A percentile compares a stretch with the other conserved stretches of the same genome.
These are phyloP conservation scores for Corythornis leucogaster DNA, from an alignment of 2,797 vertebrate species.

Conservation along the genomic window DNA sequence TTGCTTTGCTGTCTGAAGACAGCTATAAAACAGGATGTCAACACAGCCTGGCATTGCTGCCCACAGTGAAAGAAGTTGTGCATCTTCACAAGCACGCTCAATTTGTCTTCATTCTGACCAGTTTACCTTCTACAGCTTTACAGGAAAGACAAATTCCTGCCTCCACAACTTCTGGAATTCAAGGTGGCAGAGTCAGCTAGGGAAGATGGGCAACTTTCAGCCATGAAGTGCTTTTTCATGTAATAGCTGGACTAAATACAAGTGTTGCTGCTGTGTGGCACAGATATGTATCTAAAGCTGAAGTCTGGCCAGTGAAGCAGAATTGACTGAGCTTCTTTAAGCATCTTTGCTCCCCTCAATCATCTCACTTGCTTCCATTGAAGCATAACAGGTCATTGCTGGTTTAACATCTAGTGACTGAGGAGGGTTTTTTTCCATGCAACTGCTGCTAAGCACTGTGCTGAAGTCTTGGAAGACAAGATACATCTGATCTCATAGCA, in stretches of 20 bases:
- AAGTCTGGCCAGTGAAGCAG: not conserved
- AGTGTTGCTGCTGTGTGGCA: accelerated
- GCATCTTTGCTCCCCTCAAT: not conserved
- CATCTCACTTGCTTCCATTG: not conserved
- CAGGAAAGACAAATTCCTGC: not conserved
- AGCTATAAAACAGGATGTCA: constrained; percentile 1
- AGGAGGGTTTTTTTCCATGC: not conserved
- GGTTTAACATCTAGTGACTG: not conserved
- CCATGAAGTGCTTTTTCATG: not conserved
- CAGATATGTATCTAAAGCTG: not conserved
- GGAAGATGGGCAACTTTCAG: not conserved
- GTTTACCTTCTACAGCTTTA: not conserved
- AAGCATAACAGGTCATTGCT: not conserved
- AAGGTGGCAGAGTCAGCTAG: not conserved
- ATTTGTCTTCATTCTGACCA: not conserved
- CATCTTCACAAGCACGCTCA: not conserved
- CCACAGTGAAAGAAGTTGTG: not conserved
- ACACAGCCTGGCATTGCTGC: not conserved
- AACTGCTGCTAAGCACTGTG: not conserved
- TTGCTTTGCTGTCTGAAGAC: not conserved
- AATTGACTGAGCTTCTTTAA: not conserved
- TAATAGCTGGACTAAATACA: not conserved
- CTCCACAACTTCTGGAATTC: not conserved
- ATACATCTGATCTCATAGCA: not conserved
- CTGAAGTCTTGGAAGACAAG: not conserved